Conservation (phyloP, 2,113 vertebrate species). For the Bungarus multicinctus region DNA sequence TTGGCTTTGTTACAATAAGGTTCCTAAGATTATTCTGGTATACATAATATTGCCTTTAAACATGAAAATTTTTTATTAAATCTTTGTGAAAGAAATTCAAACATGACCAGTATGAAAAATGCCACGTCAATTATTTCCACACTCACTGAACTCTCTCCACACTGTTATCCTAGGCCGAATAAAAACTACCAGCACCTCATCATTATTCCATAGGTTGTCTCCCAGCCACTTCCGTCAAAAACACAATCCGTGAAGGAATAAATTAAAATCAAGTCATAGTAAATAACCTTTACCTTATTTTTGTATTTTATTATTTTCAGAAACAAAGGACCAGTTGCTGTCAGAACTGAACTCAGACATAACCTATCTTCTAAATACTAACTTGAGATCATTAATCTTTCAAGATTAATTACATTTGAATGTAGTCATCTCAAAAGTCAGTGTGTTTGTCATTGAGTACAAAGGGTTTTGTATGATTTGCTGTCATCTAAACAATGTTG, state of each 20-base stretch:
- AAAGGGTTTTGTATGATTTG: neutral
- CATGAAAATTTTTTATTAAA: slow-evolving; percentile 22
- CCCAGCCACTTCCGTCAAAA: slow-evolving; percentile 34
- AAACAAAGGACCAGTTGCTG: slow-evolving; percentile 35
- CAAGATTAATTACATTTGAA: neutral
- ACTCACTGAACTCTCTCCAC: slow-evolving; percentile 48
- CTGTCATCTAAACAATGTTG: neutral
- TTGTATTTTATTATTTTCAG: slow-evolving; percentile 7
- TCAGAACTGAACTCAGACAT: neutral
- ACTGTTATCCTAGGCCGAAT: slow-evolving; percentile 59
- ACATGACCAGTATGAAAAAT: slow-evolving; percentile 51
- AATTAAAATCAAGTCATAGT: slow-evolving; percentile 41
- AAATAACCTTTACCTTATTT: slow-evolving; percentile 28
- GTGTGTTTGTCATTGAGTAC: neutral
- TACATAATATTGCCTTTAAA: neutral
- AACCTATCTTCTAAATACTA: neutral
- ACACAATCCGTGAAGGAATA: slow-evolving; percentile 44
- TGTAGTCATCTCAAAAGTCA: neutral
- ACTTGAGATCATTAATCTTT: neutral
- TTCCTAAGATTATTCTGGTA: neutral
- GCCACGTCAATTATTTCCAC: slow-evolving; percentile 63
- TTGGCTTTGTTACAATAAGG: neutral
- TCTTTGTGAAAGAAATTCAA: slow-evolving; percentile 44
- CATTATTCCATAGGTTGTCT: slow-evolving; percentile 43
- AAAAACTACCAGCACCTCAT: slow-evolving; percentile 52